Evolutionary conservation across 2,888 invertebrate genomes (phyloP).

Genomic region (Lasioglossum morio): DNA sequence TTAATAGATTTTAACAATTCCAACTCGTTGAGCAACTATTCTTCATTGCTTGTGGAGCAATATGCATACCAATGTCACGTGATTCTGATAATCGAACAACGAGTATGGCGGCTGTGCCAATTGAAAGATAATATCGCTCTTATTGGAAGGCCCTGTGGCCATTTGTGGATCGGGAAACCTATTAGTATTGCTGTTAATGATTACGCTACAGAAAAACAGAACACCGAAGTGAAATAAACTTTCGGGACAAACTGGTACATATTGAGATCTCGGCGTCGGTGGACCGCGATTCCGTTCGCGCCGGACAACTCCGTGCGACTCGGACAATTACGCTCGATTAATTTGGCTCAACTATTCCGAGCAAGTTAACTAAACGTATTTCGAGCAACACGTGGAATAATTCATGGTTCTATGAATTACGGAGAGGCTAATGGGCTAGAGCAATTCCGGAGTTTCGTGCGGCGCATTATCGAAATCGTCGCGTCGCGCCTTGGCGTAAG

Average conservation of each 20-base stretch:
- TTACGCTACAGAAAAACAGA: no score
- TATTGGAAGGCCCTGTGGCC: not conserved
- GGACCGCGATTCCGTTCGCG: not conserved
- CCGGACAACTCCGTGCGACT: not conserved
- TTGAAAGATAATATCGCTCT: not conserved
- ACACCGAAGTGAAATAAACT: no score
- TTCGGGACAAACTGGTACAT: not conserved
- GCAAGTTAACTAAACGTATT: slow-evolving; percentile 47
- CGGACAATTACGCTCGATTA: slow-evolving; percentile 49
- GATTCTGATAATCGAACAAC: not conserved
- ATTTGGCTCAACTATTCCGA: slow-evolving; percentile 39
- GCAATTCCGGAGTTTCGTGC: slow-evolving; percentile 35
- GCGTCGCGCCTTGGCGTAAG: not conserved
- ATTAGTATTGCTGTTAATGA: no score
- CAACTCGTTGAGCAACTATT: no score
- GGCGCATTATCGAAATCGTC: slow-evolving; percentile 29
- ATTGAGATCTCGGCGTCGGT: not conserved
- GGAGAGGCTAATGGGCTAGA: slow-evolving; percentile 26
- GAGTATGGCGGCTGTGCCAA: not conserved
- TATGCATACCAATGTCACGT: not conserved
- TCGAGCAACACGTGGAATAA: slow-evolving; percentile 47
- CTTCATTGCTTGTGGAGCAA: no score
- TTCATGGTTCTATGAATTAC: slow-evolving; percentile 57
- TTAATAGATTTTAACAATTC: no score
- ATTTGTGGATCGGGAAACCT: no score